Evolutionary conservation across 2,797 vertebrate species (phyloP).

Genomic region (Ptychadena robeensis): DNA sequence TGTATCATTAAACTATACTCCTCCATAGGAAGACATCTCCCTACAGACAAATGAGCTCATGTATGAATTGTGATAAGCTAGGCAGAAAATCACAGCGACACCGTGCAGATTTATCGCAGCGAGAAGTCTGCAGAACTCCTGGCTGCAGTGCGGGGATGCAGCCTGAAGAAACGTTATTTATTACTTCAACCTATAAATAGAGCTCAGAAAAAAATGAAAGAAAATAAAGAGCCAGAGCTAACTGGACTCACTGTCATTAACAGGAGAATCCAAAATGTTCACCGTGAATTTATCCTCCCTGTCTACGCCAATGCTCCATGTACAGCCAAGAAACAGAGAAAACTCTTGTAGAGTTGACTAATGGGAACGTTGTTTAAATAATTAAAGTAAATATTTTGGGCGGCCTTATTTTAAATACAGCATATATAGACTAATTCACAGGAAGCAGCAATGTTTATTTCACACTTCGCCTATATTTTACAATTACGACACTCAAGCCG

Average conservation of each 20-base stretch:
- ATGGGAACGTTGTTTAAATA: too few species aligned
- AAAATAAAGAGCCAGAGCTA: conserved; percentile 23
- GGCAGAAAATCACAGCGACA: neutral
- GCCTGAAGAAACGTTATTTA: conserved; percentile 10
- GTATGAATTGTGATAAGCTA: neutral
- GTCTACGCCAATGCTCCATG: conserved; percentile 21
- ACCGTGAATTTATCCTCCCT: conserved; percentile 23
- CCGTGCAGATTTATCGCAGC: neutral
- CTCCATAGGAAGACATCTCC: too few species aligned
- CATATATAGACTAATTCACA: too few species aligned
- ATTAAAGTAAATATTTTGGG: too few species aligned
- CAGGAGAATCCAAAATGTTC: conserved; percentile 9
- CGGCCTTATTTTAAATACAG: too few species aligned
- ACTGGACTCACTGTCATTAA: conserved; percentile 25
- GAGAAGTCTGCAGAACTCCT: neutral
- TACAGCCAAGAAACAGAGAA: conserved; percentile 9
- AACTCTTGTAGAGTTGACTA: too few species aligned
- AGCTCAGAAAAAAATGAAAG: neutral
- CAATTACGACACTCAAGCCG: too few species aligned
- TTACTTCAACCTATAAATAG: conserved; percentile 13
- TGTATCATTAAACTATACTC: too few species aligned
- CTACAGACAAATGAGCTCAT: neutral
- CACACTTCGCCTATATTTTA: too few species aligned
- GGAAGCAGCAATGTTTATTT: too few species aligned
- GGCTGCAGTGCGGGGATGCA: neutral